Evolutionary conservation across 2,113 vertebrate species (phyloP).

Genomic region (Cinclus cinclus): DNA sequence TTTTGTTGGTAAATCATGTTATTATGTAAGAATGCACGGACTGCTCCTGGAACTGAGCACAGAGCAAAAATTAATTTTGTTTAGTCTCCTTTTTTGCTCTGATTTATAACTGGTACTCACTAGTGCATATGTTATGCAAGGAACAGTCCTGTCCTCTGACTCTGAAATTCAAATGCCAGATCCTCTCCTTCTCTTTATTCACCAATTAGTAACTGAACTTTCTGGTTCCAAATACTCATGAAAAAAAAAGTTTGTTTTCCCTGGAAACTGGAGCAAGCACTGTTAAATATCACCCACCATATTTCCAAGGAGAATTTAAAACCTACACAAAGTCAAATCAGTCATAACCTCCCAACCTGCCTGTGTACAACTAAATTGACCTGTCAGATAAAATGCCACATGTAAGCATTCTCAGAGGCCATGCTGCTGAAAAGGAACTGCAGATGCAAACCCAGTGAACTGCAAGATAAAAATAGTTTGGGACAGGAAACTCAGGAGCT

Average conservation of each 20-base stretch:
- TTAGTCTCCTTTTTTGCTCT: background rate
- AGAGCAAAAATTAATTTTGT: background rate
- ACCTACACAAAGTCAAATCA: background rate
- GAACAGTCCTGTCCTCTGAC: background rate
- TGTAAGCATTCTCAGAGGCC: background rate
- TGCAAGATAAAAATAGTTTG: background rate
- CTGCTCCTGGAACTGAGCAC: background rate
- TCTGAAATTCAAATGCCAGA: background rate
- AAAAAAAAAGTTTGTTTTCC: background rate
- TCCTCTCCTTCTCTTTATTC: background rate
- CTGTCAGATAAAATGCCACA: background rate
- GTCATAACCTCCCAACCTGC: background rate
- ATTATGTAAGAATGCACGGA: background rate
- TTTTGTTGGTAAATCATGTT: background rate
- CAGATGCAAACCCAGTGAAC: background rate
- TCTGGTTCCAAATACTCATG: background rate
- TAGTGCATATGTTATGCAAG: background rate
- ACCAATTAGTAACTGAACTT: conserved; percentile 1
- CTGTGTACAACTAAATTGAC: background rate
- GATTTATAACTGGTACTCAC: background rate
- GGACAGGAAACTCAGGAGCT: background rate
- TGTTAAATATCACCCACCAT: background rate
- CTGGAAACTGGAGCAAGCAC: background rate
- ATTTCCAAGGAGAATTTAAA: background rate
- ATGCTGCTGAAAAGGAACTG: background rate